A percentile compares a stretch with the other conserved stretches of the same genome.
These are phyloP conservation scores for Acanthosepion pharaonis DNA, from an alignment of 2,888 invertebrate genomes.

Conservation along the genomic window DNA sequence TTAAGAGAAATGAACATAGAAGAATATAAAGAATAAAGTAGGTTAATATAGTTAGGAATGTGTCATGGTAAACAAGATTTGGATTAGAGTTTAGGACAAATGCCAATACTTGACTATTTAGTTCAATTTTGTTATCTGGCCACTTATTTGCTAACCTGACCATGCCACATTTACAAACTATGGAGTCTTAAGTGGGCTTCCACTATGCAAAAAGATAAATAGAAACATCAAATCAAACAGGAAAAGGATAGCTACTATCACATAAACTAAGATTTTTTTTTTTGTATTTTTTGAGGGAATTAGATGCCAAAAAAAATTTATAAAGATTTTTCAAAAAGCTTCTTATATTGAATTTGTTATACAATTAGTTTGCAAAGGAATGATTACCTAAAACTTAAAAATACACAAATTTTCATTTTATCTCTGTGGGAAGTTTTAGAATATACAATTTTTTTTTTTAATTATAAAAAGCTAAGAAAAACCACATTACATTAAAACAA, in stretches of 20 bases:
- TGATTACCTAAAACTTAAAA: not conserved
- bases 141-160: not conserved
- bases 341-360: not conserved
- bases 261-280: too few species aligned
- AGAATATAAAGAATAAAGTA: not conserved
- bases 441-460: not conserved
- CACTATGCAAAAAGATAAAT: not conserved
- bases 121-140: not conserved
- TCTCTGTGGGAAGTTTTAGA: not conserved
- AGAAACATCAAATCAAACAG: not conserved
- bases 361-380: not conserved
- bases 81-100: constrained; percentile 9
- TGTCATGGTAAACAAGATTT: not conserved
- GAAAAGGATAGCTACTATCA: not conserved
- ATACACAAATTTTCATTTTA: not conserved
- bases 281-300: not conserved
- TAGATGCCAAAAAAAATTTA: not conserved
- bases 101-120: constrained; percentile 33
- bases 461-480: not conserved
- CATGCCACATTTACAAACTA: not conserved
- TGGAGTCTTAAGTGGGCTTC: not conserved
- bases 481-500: not conserved
- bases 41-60: constrained; percentile 33
- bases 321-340: not conserved
- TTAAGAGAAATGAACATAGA: not conserved